phyloP scores from a whole-genome alignment of 1,140 invertebrate species.

The Camponotus pennsylvanicus region DNA sequence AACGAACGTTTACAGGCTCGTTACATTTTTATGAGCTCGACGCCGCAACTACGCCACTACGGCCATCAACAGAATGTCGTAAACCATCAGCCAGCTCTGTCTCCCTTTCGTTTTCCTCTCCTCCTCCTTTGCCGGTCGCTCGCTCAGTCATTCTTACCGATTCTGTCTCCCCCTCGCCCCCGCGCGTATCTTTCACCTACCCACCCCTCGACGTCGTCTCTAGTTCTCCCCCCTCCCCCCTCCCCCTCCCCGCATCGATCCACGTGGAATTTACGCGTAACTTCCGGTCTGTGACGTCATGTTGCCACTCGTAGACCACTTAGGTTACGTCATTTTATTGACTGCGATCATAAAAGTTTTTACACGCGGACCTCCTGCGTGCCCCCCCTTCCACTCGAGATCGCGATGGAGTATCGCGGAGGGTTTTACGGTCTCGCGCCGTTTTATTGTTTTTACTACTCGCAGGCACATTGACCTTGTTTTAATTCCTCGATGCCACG shows the following conservation, averaged over 20 bases:
- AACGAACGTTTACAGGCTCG: conserved; percentile 87
- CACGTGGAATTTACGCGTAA: conserved; percentile 80
- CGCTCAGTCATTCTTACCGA: conserved; percentile 65
- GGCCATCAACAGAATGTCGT: conserved; percentile 85
- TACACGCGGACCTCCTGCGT: conserved; percentile 80
- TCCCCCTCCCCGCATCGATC: conserved; percentile 63
- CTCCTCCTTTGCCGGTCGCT: conserved; percentile 28
- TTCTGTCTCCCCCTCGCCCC: conserved; percentile 35
- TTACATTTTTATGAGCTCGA: conserved; percentile 87
- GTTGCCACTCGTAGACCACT: conserved; percentile 77
- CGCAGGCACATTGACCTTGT: conserved; percentile 55
- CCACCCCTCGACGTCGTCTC: conserved; percentile 41
- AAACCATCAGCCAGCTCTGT: conserved; percentile 82
- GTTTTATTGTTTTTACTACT: conserved; percentile 63
- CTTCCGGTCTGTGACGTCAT: conserved; percentile 83
- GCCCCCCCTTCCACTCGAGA: conserved; percentile 58
- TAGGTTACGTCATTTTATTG: conserved; percentile 86
- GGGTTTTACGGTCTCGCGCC: conserved; percentile 67
- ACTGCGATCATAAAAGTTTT: conserved; percentile 85
- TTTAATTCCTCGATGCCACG: conserved; percentile 46
- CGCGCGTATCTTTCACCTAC: conserved; percentile 54
- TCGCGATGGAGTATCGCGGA: conserved; percentile 71
- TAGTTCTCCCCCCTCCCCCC: conserved; percentile 25
- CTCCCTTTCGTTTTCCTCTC: conserved; percentile 56
- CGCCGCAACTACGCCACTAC: conserved; percentile 82